Base-by-base conservation (phyloP, 2,888 invertebrate species). In the Physocephala rufipes region DNA sequence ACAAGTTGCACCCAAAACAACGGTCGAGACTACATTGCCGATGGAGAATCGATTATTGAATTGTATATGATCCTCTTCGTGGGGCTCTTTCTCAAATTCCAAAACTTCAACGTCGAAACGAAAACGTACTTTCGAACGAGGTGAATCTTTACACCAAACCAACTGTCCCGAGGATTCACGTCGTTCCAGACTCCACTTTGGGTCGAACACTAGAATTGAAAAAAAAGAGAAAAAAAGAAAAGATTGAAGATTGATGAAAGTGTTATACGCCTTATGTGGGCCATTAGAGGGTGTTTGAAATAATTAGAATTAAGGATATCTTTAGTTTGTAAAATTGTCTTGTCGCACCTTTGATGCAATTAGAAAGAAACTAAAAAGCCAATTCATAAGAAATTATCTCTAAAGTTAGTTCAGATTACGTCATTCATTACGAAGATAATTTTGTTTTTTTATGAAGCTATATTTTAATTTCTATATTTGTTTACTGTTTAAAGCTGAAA, bases 91-190 rank as follows among this genome's bases (percentile, higher is more conserved):
- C 72, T 84, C 85, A 69, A 84, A 87, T 78, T 87, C 87, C 55
- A 86, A 71, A 16, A 87, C 86, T 75, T 87, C 87, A 43, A 87
- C 87, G 67, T 87, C 87, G 70, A 85, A 86, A 24, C 87, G 84
- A 76, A 87, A 87, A 49, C 86, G 85, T n/a, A 87, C 86, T 74
- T 84, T 86, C 2, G 86, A 84, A 70, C 83, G 79, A 28, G 84
- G 85, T 2, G 84, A 82, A 47, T 87, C 86, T 64, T 86, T 84
- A 47, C 86, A 81, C 87, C 87, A 87, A 24, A 87, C 87, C 73
- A 87, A 81, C 72, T 83, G 83, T 0, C 86, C 87, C 0, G 86
- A 85, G 19, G 87, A 87, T 64, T 84, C 85, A 16, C 86, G 79
- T 12, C 87, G 79, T 75, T 87, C 87, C 76, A 87, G 77, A 75